Percentiles rank a stretch among this genome's conserved stretches.
Conservation (phyloP, 2,113 vertebrate species). For the Hemiprocne comata region DNA sequence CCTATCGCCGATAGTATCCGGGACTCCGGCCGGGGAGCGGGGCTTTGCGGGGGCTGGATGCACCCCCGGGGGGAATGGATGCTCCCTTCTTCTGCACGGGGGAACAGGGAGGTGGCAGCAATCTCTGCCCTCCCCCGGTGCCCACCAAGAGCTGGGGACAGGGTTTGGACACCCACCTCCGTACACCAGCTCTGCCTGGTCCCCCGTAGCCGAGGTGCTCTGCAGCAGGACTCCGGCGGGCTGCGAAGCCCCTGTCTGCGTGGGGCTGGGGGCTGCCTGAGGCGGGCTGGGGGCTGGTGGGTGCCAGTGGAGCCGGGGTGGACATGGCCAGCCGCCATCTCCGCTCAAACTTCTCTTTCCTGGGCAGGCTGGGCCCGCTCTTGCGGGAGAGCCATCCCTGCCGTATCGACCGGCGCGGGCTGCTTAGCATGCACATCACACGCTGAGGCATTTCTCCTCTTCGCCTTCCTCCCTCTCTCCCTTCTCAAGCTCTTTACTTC, state of each 20-base stretch:
- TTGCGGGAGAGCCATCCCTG: constrained; percentile 4
- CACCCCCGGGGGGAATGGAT: not conserved
- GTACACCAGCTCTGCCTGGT: not conserved
- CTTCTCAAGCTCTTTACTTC: constrained; percentile 37
- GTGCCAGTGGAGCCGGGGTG: fast-evolving
- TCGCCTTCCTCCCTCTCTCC: constrained; percentile 42
- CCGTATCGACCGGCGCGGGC: not conserved
- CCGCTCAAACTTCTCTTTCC: constrained; percentile 56
- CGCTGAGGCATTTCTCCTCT: constrained; percentile 48
- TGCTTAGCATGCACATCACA: constrained; percentile 77
- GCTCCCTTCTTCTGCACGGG: not conserved
- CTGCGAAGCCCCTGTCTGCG: not conserved
- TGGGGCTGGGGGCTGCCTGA: not conserved
- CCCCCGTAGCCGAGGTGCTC: not conserved
- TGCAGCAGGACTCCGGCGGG: not conserved
- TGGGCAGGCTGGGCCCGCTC: not conserved
- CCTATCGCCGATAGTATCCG: not conserved
- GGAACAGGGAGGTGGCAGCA: not conserved
- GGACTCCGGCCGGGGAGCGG: not conserved
- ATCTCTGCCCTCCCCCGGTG: not conserved
- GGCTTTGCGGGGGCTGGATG: not conserved
- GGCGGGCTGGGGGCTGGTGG: not conserved
- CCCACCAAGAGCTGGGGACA: not conserved
- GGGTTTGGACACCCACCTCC: not conserved
- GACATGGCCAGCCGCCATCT: not conserved